Base-by-base conservation (phyloP, 2,113 vertebrate species). In the Gopherus flavomarginatus region DNA sequence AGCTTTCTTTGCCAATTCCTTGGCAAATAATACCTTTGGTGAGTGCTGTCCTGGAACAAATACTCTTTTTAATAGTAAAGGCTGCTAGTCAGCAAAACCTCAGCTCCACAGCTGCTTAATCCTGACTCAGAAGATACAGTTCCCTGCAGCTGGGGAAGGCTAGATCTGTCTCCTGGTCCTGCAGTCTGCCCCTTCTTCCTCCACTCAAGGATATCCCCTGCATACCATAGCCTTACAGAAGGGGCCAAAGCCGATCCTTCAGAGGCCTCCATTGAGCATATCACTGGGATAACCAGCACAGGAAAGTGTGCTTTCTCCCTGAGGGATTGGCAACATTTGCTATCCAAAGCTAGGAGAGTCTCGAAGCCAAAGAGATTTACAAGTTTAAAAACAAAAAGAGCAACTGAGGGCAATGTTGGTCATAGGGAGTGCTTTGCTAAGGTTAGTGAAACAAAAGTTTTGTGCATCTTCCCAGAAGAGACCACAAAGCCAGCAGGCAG, bases 401-500 rank as follows among this genome's bases (percentile, higher is more conserved):
- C 0, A 53, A 31, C 81, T 19, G 85, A 95, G 94, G 94, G 95
- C 89, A 95, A 79, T 90, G 95, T 94, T 94, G 82, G 90, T 77
- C 44, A 12, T 83, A 50, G 88, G 4, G 5, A 94, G 90, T 59
- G 56, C 90, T 56, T 83, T 91, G 93, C 90, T 38, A 56, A 89
- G 79, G 85, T 84, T 79, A 13, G 87, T 50, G 92, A 81, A 85
- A 83, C 16, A 92, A 89, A 93, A 96, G 94, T 26, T 96, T 90
- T 87, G 91, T 0, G 6, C 7, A 2, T 86, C 93, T 83, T 92
- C 79, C 92, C 6, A 22, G 81, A 0, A 0, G 65, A 96, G 96
- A 96, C 97, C 97, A 96, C 97, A 98, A 97, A 96, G 56, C 92
- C 96, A 79, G 88, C 59, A 96, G 86, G 90, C 94, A 96, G 97